Evolutionary conservation across 2,888 invertebrate species (phyloP), one percentile per base, ranked within the genome.

Genomic region (Nomada flava): DNA sequence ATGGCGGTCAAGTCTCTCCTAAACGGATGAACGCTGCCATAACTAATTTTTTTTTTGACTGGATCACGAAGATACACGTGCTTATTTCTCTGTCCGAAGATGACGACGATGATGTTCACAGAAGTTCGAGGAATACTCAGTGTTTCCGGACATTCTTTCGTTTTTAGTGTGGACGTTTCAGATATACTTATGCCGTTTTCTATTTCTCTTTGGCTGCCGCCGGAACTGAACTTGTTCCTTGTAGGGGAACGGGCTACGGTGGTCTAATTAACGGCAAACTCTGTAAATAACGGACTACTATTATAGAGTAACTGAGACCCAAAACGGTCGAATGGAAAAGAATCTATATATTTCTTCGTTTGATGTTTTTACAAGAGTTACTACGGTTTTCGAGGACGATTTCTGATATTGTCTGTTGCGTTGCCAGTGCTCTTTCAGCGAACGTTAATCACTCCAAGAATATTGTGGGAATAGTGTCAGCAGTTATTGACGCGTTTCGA

Each of bases 221-320:
- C n/a, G 42, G 13, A 57, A 36, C 18, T 29, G 53, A 60, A 55
- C 10, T 53, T 64, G 76, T 64, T 74, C 26, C 18, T 18, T 69
- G 20, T 55, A 77, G 20, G 36, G 29, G 47, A 55, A 53, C 47
- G 52, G 76, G 36, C 11, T 5, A 62, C 23, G 11, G 9, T 53
- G 52, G 42, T 47, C 55, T 29, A 73, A 73, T 73, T 57, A 52
- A 76, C 62, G 64, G 59, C 10, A 15, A 67, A 18, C 20, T 63
- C 15, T 85, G 85, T 85, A 85, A 67, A 85, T 85, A 85, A 69
- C n/a, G 55, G 50, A 55, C 20, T 60, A 62, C 69, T 42, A 59
- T 52, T 67, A 47, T 68, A 79, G 67, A 63, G 62, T 18, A 68
- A 13, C 44, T 7, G 26, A 68, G 26, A 47, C 13, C 55, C 13